Conservation (phyloP, 2,888 invertebrate genomes). For the Diarsia dahlii region DNA sequence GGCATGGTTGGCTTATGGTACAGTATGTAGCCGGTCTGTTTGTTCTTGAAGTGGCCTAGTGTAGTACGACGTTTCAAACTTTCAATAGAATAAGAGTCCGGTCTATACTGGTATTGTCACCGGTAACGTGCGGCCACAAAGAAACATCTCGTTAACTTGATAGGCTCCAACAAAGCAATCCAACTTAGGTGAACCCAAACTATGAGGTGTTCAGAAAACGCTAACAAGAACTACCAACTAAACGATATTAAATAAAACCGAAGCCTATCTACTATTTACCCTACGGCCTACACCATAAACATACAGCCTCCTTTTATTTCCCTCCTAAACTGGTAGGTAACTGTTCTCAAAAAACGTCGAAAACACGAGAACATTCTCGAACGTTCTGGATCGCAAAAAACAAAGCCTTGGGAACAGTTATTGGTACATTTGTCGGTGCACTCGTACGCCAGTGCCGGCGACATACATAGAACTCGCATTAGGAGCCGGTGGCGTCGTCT, state of each 20-base stretch:
- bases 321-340: not conserved
- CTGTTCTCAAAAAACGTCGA: slow-evolving; percentile 3
- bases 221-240: not conserved
- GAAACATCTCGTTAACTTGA: not conserved
- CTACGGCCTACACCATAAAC: not conserved
- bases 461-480: slow-evolving; percentile 77
- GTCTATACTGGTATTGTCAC: not conserved
- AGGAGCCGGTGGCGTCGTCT: slow-evolving; percentile 49
- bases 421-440: slow-evolving; percentile 63
- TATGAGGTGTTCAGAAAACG: not conserved
- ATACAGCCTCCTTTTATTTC: not conserved
- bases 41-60: not conserved
- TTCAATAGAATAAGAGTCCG: not conserved
- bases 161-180: not conserved
- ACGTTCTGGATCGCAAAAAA: slow-evolving; percentile 31
- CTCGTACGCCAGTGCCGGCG: slow-evolving; percentile 54
- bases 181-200: not conserved
- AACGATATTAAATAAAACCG: not conserved
- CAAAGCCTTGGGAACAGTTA: slow-evolving; percentile 51
- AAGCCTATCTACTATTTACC: not conserved
- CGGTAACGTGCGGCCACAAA: not conserved
- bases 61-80: not conserved
- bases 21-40: not conserved
- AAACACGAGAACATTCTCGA: not conserved
- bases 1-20: no score